Evolutionary conservation across 2,113 vertebrate genomes (phyloP).

Genomic region (Psittacula cyanocephala): DNA sequence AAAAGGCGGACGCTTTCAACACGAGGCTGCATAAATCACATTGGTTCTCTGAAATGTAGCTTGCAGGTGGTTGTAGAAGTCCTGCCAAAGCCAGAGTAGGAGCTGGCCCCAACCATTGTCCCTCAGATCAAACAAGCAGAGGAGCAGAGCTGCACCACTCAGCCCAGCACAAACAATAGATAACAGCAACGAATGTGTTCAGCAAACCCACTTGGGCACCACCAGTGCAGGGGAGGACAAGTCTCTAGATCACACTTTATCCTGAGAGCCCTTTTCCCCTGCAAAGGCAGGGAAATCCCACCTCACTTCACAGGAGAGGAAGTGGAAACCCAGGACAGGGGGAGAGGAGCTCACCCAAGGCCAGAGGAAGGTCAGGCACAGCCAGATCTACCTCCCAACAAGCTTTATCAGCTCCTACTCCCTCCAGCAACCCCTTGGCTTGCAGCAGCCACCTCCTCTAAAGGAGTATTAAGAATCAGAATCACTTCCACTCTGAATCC

Average conservation of each 20-base stretch:
- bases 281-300: not conserved
- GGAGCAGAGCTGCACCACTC: not conserved
- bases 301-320: not conserved
- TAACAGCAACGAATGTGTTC: accelerated
- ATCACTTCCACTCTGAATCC: not conserved
- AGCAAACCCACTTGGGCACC: not conserved
- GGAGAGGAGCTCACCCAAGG: not conserved
- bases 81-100: not conserved
- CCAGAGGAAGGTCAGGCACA: not conserved
- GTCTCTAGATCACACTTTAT: not conserved
- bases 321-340: not conserved
- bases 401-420: not conserved
- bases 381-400: not conserved
- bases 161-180: not conserved
- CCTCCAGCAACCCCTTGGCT: not conserved
- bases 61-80: not conserved
- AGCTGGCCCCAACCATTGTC: not conserved
- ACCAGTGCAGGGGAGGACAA: not conserved
- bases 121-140: not conserved
- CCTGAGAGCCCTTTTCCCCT: not conserved
- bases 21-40: accelerated
- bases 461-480: not conserved
- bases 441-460: not conserved
- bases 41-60: accelerated
- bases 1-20: accelerated